Percentiles rank a stretch among this genome's conserved stretches.
Conservation (phyloP, 2,888 invertebrate species). For the Pyralis farinalis region DNA sequence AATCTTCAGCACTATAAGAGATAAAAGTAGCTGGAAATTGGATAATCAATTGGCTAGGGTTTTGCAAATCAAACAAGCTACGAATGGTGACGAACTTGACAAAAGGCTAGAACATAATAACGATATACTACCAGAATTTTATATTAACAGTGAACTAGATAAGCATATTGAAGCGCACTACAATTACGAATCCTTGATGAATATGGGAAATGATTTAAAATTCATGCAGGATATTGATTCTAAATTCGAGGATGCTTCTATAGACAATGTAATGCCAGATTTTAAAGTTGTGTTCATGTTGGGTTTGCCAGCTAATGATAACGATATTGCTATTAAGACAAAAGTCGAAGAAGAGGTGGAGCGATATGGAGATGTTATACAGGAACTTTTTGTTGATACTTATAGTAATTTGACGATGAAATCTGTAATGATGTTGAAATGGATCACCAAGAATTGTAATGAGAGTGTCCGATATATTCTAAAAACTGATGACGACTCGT, state of each 20-base stretch:
- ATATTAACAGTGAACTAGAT: slow-evolving; percentile 62
- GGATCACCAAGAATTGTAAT: slow-evolving; percentile 86
- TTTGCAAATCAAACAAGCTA: slow-evolving; percentile 43
- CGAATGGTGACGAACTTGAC: slow-evolving; percentile 44
- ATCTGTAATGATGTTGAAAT: slow-evolving; percentile 91
- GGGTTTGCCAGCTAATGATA: slow-evolving; percentile 82
- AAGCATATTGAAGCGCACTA: slow-evolving; percentile 40
- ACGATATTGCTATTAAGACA: slow-evolving; percentile 80
- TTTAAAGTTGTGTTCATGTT: slow-evolving; percentile 75
- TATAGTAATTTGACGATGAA: slow-evolving; percentile 94
- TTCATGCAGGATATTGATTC: slow-evolving; percentile 41
- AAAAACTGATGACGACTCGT: slow-evolving; percentile 94
- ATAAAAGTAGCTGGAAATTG: slow-evolving; percentile 58
- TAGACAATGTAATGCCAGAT: slow-evolving; percentile 36
- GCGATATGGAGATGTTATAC: slow-evolving; percentile 88
- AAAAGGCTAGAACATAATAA: slow-evolving; percentile 53
- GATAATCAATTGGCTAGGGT: slow-evolving; percentile 64
- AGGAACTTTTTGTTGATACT: slow-evolving; percentile 90
- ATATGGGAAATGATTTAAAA: slow-evolving; percentile 45
- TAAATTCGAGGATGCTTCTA: slow-evolving; percentile 25
- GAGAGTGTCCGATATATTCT: slow-evolving; percentile 85
- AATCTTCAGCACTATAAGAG: slow-evolving; percentile 40
- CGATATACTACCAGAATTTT: slow-evolving; percentile 58
- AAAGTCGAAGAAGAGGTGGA: slow-evolving; percentile 84
- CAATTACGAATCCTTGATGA: slow-evolving; percentile 56